Percentiles rank a stretch among this genome's conserved stretches.
Evolutionary conservation across 1,140 invertebrate species (phyloP).

Genomic region (Parasteatoda tepidariorum): DNA sequence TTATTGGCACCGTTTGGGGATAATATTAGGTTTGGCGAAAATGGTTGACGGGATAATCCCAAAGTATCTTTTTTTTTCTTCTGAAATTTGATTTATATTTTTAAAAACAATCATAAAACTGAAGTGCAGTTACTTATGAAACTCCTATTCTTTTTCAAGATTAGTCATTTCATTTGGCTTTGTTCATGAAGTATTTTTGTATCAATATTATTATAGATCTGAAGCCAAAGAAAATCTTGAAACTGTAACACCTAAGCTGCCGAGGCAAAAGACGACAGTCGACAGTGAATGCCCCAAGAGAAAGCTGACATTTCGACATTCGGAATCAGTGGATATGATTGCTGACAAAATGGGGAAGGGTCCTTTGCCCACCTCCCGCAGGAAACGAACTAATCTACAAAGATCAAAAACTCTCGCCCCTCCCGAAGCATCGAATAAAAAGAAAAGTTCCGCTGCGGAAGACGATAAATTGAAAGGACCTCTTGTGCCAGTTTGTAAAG

Average conservation of each 20-base stretch:
- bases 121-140: no score
- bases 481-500: constrained; percentile 89
- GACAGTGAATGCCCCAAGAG: constrained; percentile 4
- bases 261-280: constrained; percentile 35
- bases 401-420: constrained; percentile 31
- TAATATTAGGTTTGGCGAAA: no score
- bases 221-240: constrained; percentile 45
- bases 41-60: no score
- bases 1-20: no score
- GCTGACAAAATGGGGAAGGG: neutral
- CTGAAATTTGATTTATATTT: no score
- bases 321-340: constrained; percentile 43
- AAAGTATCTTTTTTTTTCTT: no score
- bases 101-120: no score
- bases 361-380: neutral
- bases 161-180: no score
- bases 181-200: no score
- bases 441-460: neutral
- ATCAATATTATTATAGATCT: no score
- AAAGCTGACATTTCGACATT: constrained; percentile 14
- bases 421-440: constrained; percentile 1
- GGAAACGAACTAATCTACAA: constrained; percentile 36
- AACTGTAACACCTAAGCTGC: constrained; percentile 53
- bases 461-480: constrained; percentile 73
- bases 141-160: no score